Evolutionary conservation across 2,888 invertebrate genomes (phyloP).

Genomic region (Drosophila putrida): DNA sequence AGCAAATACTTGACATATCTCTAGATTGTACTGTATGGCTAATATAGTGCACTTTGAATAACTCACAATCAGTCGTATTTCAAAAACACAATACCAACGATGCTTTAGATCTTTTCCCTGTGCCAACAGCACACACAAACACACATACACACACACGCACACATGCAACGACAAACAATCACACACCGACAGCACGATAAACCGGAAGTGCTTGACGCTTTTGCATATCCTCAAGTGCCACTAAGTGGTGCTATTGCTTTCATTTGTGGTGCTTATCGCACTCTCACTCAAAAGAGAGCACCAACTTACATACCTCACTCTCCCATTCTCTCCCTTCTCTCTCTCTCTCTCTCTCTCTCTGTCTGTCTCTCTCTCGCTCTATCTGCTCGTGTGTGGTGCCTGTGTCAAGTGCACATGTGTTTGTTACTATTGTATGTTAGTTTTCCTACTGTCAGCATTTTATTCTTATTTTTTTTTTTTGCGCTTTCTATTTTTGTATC

Average conservation of each 20-base stretch:
- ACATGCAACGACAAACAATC: background rate
- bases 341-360: background rate
- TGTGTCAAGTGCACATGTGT: slow-evolving; percentile 61
- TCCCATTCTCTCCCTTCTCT: background rate
- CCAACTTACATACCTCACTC: slow-evolving; percentile 1
- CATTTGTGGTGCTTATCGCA: slow-evolving; percentile 73
- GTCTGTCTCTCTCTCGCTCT: background rate
- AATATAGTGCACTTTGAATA: slow-evolving; percentile 52
- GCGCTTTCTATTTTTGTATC: slow-evolving; percentile 39
- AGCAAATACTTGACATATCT: slow-evolving; percentile 9
- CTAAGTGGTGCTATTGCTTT: slow-evolving; percentile 79
- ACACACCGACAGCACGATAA: slow-evolving; percentile 43
- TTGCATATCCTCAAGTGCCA: slow-evolving; percentile 79
- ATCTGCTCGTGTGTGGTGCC: slow-evolving; percentile 17
- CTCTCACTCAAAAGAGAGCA: slow-evolving; percentile 47
- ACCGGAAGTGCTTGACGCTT: slow-evolving; percentile 74
- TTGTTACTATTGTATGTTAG: slow-evolving; percentile 47
- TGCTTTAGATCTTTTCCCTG: slow-evolving; percentile 2
- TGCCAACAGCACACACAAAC: slow-evolving; percentile 1
- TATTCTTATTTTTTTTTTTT: slow-evolving; percentile 23
- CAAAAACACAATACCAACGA: slow-evolving; percentile 17
- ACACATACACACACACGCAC: background rate
- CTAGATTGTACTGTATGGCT: slow-evolving; percentile 1
- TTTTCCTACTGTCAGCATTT: slow-evolving; percentile 20
- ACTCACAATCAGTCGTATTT: slow-evolving; percentile 49